These are phyloP conservation scores for Schizaphis graminum DNA, from an alignment of 2,888 invertebrate species.

Conservation along the genomic window DNA sequence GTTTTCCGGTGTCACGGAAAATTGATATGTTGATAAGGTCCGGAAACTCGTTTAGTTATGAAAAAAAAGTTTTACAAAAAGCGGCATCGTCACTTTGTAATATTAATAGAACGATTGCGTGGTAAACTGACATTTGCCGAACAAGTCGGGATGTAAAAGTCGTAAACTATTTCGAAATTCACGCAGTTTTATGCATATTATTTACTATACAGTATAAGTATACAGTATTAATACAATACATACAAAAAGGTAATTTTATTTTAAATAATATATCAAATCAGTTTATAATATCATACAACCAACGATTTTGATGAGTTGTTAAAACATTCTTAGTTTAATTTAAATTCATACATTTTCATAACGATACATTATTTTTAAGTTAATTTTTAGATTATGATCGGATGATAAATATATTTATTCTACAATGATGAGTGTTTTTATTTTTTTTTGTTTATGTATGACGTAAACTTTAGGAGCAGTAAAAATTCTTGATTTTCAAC, in stretches of 20 bases:
- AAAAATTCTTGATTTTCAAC: not conserved
- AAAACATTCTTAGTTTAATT: not conserved
- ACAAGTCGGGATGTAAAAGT: not conserved
- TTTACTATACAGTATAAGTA: not conserved
- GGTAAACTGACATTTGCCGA: constrained; percentile 15
- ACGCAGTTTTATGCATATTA: not conserved
- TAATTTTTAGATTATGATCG: not conserved
- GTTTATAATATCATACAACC: not conserved
- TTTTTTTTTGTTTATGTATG: not conserved
- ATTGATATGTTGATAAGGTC: constrained; percentile 54
- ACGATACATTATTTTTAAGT: not conserved
- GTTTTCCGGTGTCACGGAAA: constrained; percentile 48
- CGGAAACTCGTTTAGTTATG: constrained; percentile 48
- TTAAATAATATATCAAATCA: not conserved
- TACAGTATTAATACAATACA: not conserved
- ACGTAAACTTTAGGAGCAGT: not conserved
- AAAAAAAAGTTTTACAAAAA: constrained; percentile 12
- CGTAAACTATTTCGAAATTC: constrained; percentile 45
- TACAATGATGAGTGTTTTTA: not conserved
- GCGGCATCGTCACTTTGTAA: constrained; percentile 42
- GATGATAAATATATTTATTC: not conserved
- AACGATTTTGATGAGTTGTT: not conserved
- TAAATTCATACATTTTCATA: not conserved
- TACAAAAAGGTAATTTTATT: not conserved
- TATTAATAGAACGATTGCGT: constrained; percentile 46